Conservation (phyloP, 2,113 vertebrate genomes). For the Mobula birostris region DNA sequence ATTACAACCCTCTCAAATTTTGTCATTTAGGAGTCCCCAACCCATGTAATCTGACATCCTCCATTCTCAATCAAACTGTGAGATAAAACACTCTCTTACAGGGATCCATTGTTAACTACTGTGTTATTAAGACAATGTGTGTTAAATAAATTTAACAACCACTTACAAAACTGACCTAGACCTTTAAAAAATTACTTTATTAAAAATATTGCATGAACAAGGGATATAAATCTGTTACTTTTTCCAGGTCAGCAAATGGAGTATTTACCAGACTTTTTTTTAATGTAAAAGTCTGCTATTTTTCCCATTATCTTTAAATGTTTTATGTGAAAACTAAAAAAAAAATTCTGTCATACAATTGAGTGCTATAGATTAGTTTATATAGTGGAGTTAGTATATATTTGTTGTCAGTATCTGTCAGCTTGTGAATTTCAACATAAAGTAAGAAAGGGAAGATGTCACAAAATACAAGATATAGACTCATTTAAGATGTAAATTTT, state of each 20-base stretch:
- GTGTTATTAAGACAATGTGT: slow-evolving; percentile 9
- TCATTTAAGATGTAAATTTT: slow-evolving; percentile 1
- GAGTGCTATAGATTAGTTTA: slow-evolving; percentile 29
- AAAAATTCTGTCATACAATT: slow-evolving; percentile 19
- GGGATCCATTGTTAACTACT: not conserved
- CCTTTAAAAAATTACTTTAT: slow-evolving; percentile 10
- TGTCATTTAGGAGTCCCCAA: too few relatives aligned
- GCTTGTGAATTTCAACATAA: not conserved
- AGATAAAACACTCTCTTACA: too few relatives aligned
- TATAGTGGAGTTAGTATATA: not conserved
- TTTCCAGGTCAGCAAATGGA: slow-evolving; percentile 19
- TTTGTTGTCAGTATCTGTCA: slow-evolving; percentile 30
- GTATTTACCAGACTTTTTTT: slow-evolving; percentile 21
- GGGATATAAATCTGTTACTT: slow-evolving; percentile 35
- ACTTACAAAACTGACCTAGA: slow-evolving; percentile 31
- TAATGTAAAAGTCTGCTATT: slow-evolving; percentile 31
- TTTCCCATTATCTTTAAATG: slow-evolving; percentile 9
- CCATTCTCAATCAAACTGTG: too few relatives aligned
- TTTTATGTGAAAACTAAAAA: slow-evolving; percentile 29
- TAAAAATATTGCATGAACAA: slow-evolving; percentile 33
- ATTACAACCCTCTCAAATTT: too few relatives aligned
- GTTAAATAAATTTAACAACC: slow-evolving; percentile 36
- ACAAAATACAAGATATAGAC: not conserved
- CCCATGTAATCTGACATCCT: too few relatives aligned
- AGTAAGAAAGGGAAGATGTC: not conserved